phyloP scores from a whole-genome alignment of 2,113 vertebrate species.

The Elephas maximus region DNA sequence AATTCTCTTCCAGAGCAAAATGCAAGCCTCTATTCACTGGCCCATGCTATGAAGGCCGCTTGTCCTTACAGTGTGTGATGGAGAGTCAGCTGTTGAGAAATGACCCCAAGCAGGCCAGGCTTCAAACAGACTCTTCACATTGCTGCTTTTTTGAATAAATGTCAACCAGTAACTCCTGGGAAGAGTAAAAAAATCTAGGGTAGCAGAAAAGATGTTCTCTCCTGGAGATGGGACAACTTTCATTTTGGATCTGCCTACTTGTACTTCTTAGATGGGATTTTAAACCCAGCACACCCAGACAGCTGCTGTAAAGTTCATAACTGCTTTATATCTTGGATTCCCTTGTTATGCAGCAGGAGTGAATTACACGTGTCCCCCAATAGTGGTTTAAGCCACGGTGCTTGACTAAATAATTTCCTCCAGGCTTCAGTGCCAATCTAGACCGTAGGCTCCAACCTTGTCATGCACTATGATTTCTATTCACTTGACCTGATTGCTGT shows the following conservation, averaged over 20 bases:
- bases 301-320: not conserved
- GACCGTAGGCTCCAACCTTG: not conserved
- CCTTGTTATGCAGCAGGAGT: not conserved
- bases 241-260: not conserved
- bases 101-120: not conserved
- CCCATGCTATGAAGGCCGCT: accelerated
- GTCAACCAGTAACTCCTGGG: not conserved
- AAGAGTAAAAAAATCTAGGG: not conserved
- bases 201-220: not conserved
- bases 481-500: not conserved
- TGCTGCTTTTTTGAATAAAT: not conserved
- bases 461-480: not conserved
- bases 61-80: not conserved
- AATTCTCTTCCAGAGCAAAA: not conserved
- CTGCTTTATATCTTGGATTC: not conserved
- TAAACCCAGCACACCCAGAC: not conserved
- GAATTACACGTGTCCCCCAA: not conserved
- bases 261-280: conserved; percentile 11
- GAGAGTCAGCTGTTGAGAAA: not conserved
- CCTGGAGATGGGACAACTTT: not conserved
- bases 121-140: not conserved
- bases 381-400: not conserved
- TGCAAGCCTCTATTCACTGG: not conserved
- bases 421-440: not conserved
- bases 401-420: not conserved